Evolutionary conservation across 2,888 invertebrate genomes (phyloP).

Genomic region (Bombyx huttoni): DNA sequence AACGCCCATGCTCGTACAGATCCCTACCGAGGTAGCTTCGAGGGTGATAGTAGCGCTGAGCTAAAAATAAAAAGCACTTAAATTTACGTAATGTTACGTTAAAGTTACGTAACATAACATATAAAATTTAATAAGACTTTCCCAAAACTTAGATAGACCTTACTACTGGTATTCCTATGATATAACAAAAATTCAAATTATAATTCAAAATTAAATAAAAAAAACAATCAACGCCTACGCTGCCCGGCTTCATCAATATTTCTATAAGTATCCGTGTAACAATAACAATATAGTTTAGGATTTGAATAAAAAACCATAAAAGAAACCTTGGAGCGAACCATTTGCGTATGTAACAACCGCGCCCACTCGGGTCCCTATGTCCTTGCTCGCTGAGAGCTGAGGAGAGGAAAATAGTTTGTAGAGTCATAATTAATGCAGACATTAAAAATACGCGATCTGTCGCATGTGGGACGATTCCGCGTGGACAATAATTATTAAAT

Average conservation of each 20-base stretch:
- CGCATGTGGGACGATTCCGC: conserved; percentile 10
- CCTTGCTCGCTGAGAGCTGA: conserved; percentile 16
- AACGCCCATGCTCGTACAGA: conserved; percentile 54
- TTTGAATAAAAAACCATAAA: conserved; percentile 16
- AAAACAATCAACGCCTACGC: conserved; percentile 13
- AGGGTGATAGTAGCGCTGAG: conserved; percentile 44
- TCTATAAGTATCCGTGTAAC: conserved; percentile 11
- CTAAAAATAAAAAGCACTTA: conserved; percentile 16
- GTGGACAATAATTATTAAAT: conserved; percentile 6
- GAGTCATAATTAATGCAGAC: conserved; percentile 2
- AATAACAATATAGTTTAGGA: conserved; percentile 15
- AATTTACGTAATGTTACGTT: too few species aligned
- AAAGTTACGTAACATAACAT: too few species aligned
- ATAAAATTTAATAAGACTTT: too few species aligned
- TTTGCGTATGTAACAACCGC: conserved; percentile 25
- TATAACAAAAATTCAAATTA: too few species aligned
- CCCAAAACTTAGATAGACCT: too few species aligned
- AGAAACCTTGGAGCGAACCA: conserved; percentile 34
- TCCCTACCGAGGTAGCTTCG: conserved; percentile 43
- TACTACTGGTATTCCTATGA: too few species aligned
- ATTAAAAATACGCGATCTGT: conserved; percentile 8
- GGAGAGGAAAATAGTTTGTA: conserved; percentile 5
- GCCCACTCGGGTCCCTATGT: conserved; percentile 32
- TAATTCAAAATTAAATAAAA: too few species aligned
- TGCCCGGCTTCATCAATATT: conserved; percentile 23